These are phyloP conservation scores for Cephus pulcher DNA, from an alignment of 2,888 invertebrate genomes.

Conservation along the genomic window DNA sequence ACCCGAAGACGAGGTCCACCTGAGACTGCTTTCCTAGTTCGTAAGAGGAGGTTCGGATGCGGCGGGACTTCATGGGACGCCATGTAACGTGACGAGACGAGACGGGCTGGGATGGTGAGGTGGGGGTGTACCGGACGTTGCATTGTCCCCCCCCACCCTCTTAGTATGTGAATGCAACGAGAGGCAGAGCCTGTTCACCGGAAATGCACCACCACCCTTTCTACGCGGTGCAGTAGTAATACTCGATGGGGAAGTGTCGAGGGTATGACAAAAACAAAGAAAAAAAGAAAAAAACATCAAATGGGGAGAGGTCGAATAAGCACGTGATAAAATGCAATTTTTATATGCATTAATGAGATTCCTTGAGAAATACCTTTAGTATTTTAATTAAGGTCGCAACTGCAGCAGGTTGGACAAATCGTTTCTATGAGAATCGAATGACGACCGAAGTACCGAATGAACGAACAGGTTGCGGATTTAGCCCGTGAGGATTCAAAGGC, in stretches of 20 bases:
- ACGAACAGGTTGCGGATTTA: not conserved
- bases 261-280: not conserved
- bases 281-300: not conserved
- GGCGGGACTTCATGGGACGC: slow-evolving; percentile 27
- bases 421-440: not conserved
- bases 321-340: not conserved
- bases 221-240: not conserved
- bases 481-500: not conserved
- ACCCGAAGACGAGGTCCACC: slow-evolving; percentile 20
- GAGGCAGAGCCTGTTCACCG: slow-evolving; percentile 36
- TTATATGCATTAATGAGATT: not conserved
- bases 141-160: slow-evolving; percentile 47
- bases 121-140: slow-evolving; percentile 61
- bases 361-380: not conserved
- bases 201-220: slow-evolving; percentile 40
- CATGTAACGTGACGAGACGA: slow-evolving; percentile 12
- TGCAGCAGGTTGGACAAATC: not conserved
- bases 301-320: not conserved
- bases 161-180: slow-evolving; percentile 3
- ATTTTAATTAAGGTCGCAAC: not conserved
- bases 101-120: slow-evolving; percentile 31
- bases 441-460: not conserved
- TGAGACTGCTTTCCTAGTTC: slow-evolving; percentile 28
- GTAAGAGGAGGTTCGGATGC: slow-evolving; percentile 27
- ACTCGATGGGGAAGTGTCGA: not conserved